Evolutionary conservation across 2,113 vertebrate species (phyloP), one percentile per base, ranked within the genome.

Genomic region (Tricholaema leucomelas): DNA sequence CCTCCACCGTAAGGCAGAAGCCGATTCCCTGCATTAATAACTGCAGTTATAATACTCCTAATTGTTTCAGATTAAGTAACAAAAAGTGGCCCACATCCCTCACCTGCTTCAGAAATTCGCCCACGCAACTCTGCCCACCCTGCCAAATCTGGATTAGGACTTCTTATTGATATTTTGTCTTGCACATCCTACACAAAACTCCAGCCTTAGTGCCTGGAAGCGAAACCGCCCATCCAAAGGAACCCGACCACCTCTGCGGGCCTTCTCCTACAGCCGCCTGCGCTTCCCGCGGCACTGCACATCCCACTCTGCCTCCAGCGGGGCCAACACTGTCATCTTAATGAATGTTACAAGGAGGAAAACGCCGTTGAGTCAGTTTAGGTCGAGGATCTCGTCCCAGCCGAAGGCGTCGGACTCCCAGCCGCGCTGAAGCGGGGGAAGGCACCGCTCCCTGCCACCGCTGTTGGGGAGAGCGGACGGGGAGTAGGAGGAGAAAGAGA

Each of bases 211-310:
- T 1, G 4, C 27, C 5, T 2, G 23, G 11, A 20, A 30, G 46
- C 8, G 2, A 30, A 16, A 24, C 27, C 2, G 0, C 2, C 10
- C 48, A 0, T 0, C 33, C 0, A 2, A 6, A 6, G 16, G 6
- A 10, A 54, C 1, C 13, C 9, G 58, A 2, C 13, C 9, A 1
- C 8, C 3, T 1, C 65, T 0, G 28, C 60, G 3, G 15, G 15
- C 17, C 2, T 0, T 6, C 60, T 6, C 42, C 54, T 3, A 2
- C 0, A 1, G 18, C 2, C 1, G 25, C 1, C n/a, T 0, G n/a
- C 15, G 8, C 6, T 19, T 5, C 28, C 9, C 60, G 0, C 18
- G 3, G 1, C 28, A 0, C 35, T 3, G 11, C 71, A 4, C 19
- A 3, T 2, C 7, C 86, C 1, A 0, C 44, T 50, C 48, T 50